Percentiles rank a stretch among this genome's conserved stretches.
Conservation (phyloP, 2,113 vertebrate species). For the Xenopus borealis region DNA sequence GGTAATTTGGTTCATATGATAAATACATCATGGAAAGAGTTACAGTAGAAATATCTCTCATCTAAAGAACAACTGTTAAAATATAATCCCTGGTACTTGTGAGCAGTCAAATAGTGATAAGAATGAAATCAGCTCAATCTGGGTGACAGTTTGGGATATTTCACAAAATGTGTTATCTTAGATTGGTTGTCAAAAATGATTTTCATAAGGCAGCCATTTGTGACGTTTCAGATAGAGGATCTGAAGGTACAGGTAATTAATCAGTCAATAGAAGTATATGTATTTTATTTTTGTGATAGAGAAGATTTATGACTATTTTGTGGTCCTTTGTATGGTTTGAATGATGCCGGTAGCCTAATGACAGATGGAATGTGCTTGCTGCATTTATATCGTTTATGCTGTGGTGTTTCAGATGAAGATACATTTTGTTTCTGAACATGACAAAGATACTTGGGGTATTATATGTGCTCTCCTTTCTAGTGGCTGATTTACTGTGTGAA, state of each 20-base stretch:
- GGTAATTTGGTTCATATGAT: no score
- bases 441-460: slow-evolving; percentile 42
- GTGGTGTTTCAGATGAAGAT: slow-evolving; percentile 40
- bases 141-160: slow-evolving; percentile 40
- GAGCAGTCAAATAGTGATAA: slow-evolving; percentile 26
- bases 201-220: slow-evolving; percentile 48
- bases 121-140: slow-evolving; percentile 32
- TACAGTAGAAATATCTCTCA: slow-evolving; percentile 11
- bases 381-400: slow-evolving; percentile 36
- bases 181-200: slow-evolving; percentile 55
- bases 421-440: slow-evolving; percentile 37
- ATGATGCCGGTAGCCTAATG: slow-evolving; percentile 50
- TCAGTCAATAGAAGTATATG: slow-evolving; percentile 49
- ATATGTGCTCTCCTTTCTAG: slow-evolving; percentile 35
- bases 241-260: slow-evolving; percentile 47
- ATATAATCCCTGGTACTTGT: slow-evolving; percentile 16
- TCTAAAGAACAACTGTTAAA: not conserved
- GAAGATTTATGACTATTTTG: slow-evolving; percentile 56
- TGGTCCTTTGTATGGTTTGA: no score
- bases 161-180: slow-evolving; percentile 52
- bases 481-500: slow-evolving; percentile 9
- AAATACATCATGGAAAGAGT: slow-evolving; percentile 3
- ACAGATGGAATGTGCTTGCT: slow-evolving; percentile 47
- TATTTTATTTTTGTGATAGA: slow-evolving; percentile 45
- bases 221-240: slow-evolving; percentile 39